These are phyloP conservation scores for Bombus waltoni DNA, from an alignment of 1,140 invertebrate genomes.

Conservation along the genomic window DNA sequence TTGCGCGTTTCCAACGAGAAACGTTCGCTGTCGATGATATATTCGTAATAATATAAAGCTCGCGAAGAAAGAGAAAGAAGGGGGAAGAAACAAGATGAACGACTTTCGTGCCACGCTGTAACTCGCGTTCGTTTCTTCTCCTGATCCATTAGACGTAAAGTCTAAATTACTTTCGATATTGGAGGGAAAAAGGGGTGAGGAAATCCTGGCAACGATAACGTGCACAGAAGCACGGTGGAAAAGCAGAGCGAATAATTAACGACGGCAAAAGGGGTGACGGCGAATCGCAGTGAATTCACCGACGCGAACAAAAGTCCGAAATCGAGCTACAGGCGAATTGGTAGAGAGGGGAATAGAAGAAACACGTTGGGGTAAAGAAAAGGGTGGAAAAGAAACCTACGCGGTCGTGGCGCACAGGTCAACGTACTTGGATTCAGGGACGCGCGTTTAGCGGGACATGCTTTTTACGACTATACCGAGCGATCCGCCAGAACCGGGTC, in stretches of 20 bases:
- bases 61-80: too few relatives aligned
- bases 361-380: slow-evolving; percentile 20
- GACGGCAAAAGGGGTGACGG: slow-evolving; percentile 6
- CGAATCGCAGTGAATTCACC: slow-evolving; percentile 55
- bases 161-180: slow-evolving; percentile 9
- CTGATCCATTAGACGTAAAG: not conserved
- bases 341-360: slow-evolving; percentile 29
- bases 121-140: not conserved
- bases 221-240: slow-evolving; percentile 5
- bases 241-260: slow-evolving; percentile 47
- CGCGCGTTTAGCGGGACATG: slow-evolving; percentile 33
- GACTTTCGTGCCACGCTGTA: not conserved
- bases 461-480: slow-evolving; percentile 7
- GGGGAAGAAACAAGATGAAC: too few relatives aligned
- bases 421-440: slow-evolving; percentile 62
- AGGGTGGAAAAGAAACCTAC: slow-evolving; percentile 48
- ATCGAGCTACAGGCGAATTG: slow-evolving; percentile 11
- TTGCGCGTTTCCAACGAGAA: too few relatives aligned
- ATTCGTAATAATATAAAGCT: too few relatives aligned
- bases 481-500: not conserved
- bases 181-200: not conserved
- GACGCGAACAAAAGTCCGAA: slow-evolving; percentile 48
- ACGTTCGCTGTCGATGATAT: too few relatives aligned
- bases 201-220: too few relatives aligned
- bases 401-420: slow-evolving; percentile 64